phyloP scores from a whole-genome alignment of 2,113 vertebrate species.

The Anthoscopus minutus region DNA sequence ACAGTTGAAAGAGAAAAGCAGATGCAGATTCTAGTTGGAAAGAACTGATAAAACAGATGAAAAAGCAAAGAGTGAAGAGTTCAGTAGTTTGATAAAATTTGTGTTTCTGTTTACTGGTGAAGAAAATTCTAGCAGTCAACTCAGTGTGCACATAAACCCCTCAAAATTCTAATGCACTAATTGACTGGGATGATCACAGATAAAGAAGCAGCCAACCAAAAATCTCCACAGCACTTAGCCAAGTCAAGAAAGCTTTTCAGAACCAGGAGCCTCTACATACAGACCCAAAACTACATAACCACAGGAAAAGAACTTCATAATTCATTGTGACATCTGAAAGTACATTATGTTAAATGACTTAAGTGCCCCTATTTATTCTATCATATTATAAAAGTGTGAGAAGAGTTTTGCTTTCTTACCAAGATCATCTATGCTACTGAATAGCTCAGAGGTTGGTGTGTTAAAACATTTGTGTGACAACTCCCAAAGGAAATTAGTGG shows the following conservation, averaged over 20 bases:
- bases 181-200: background rate
- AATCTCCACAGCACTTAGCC: background rate
- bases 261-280: background rate
- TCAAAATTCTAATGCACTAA: background rate
- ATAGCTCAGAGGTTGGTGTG: background rate
- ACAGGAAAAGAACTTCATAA: background rate
- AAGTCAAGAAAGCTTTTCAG: background rate
- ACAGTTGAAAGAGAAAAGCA: background rate
- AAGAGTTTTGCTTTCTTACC: background rate
- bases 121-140: background rate
- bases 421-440: background rate
- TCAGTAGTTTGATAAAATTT: background rate
- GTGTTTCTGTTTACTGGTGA: background rate
- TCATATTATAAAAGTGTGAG: background rate
- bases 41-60: background rate
- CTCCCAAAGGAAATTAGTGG: background rate
- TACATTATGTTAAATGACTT: background rate
- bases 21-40: background rate
- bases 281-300: background rate
- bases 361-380: background rate
- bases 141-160: background rate
- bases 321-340: background rate
- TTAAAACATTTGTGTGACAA: background rate
- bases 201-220: background rate
- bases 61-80: background rate